These are phyloP conservation scores for Apteryx owenii DNA, from an alignment of 2,113 vertebrate genomes.

Conservation along the genomic window DNA sequence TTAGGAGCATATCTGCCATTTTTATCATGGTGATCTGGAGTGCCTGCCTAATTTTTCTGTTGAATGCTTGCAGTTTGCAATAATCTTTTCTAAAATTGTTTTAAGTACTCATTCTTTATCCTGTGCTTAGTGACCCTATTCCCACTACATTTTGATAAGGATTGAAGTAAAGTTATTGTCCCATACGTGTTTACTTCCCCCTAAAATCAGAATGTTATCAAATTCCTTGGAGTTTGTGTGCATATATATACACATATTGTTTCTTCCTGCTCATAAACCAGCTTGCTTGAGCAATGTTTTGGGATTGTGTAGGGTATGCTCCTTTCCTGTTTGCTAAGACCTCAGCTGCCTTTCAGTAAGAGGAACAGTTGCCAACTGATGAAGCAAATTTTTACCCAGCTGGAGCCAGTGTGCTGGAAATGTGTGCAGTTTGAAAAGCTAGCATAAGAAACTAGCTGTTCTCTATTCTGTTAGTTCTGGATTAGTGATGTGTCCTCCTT, in stretches of 20 bases:
- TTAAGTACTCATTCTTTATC: background rate
- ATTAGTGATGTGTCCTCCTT: background rate
- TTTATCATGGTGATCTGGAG: background rate
- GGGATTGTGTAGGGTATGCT: background rate
- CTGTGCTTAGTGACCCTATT: background rate
- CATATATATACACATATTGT: rapidly evolving
- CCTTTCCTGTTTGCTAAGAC: background rate
- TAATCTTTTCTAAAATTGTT: background rate
- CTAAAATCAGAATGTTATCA: background rate
- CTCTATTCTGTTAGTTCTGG: background rate
- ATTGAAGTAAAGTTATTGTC: background rate
- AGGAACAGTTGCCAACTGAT: background rate
- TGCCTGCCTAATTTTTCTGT: background rate
- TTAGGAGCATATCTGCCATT: background rate
- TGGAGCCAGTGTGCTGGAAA: background rate
- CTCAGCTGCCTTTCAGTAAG: background rate
- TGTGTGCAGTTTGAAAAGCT: rapidly evolving
- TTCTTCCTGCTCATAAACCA: background rate
- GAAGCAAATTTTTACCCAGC: background rate
- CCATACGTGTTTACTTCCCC: background rate
- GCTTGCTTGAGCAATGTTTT: background rate
- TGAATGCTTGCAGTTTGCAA: background rate
- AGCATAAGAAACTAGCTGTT: background rate
- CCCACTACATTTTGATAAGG: background rate
- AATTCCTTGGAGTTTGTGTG: background rate